These are phyloP conservation scores for Schizopygopsis malacanthus DNA, from an alignment of 2,797 vertebrate genomes.

Conservation along the genomic window DNA sequence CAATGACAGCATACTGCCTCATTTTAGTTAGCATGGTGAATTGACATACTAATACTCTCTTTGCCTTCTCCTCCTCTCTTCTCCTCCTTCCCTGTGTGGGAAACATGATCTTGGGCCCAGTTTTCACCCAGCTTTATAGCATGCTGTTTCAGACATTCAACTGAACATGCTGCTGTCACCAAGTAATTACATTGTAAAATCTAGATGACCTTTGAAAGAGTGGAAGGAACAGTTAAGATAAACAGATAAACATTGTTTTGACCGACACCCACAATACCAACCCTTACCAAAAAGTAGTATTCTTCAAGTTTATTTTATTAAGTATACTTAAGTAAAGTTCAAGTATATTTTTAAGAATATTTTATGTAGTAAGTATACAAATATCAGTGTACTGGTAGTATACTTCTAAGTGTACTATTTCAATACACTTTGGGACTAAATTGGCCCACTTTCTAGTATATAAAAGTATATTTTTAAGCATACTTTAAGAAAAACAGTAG, in stretches of 20 bases:
- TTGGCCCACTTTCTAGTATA: too few species aligned
- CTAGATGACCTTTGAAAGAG: neutral
- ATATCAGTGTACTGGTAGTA: too few species aligned
- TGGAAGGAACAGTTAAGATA: neutral
- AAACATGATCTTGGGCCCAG: constrained; percentile 66
- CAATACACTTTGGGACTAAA: too few species aligned
- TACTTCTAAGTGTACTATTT: too few species aligned
- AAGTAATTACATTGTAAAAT: constrained; percentile 9
- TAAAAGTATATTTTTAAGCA: too few species aligned
- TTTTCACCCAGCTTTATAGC: constrained; percentile 37
- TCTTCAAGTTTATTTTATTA: too few species aligned
- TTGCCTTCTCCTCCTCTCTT: constrained; percentile 68
- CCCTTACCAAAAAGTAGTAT: too few species aligned
- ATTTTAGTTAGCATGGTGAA: constrained; percentile 79
- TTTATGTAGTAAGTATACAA: too few species aligned
- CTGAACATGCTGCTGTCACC: neutral
- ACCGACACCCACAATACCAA: neutral
- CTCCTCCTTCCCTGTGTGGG: constrained; percentile 56
- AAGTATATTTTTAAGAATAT: too few species aligned
- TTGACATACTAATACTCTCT: constrained; percentile 72
- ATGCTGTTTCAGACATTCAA: neutral
- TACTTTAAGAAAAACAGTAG: too few species aligned
- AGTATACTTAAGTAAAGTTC: too few species aligned
- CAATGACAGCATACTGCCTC: constrained; percentile 65
- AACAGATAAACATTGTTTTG: neutral